Conservation (phyloP, 2,797 vertebrate genomes). For the Aeoliscus strigatus region DNA sequence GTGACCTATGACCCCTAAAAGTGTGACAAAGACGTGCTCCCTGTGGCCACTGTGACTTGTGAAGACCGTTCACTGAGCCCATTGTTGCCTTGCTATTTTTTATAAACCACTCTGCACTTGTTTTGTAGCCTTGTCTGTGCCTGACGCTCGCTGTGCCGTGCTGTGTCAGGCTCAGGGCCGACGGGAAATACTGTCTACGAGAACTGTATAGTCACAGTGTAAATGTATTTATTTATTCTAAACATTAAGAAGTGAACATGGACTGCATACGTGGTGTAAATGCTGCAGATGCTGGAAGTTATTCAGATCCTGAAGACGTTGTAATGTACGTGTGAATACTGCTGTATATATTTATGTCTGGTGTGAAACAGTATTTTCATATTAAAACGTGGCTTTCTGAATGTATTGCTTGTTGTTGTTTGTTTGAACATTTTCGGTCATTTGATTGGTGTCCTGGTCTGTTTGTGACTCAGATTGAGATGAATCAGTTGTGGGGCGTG, state of each 20-base stretch:
- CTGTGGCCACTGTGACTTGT: constrained; percentile 6
- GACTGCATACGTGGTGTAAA: constrained; percentile 30
- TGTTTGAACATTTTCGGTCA: neutral
- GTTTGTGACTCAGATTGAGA: too few species aligned
- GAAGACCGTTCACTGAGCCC: constrained; percentile 13
- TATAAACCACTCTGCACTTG: constrained; percentile 32
- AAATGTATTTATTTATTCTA: constrained; percentile 54
- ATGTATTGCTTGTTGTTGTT: neutral
- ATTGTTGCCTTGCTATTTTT: constrained; percentile 7
- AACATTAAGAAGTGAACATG: constrained; percentile 3
- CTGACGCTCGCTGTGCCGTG: constrained; percentile 12
- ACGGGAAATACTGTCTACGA: constrained; percentile 15
- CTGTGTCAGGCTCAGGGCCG: constrained; percentile 10
- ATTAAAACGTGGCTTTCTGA: constrained; percentile 36
- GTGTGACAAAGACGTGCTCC: constrained; percentile 13
- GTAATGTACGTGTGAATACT: constrained; percentile 47
- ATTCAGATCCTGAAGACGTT: neutral
- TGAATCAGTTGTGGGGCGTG: too few species aligned
- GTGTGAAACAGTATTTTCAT: constrained; percentile 50
- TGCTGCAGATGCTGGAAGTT: neutral
- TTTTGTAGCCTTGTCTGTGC: constrained; percentile 13
- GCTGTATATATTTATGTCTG: constrained; percentile 58
- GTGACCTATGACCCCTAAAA: neutral
- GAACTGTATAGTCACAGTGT: constrained; percentile 36
- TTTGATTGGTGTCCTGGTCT: neutral